These are phyloP conservation scores for Myopa testacea DNA, from an alignment of 2,888 invertebrate genomes.

Conservation along the genomic window DNA sequence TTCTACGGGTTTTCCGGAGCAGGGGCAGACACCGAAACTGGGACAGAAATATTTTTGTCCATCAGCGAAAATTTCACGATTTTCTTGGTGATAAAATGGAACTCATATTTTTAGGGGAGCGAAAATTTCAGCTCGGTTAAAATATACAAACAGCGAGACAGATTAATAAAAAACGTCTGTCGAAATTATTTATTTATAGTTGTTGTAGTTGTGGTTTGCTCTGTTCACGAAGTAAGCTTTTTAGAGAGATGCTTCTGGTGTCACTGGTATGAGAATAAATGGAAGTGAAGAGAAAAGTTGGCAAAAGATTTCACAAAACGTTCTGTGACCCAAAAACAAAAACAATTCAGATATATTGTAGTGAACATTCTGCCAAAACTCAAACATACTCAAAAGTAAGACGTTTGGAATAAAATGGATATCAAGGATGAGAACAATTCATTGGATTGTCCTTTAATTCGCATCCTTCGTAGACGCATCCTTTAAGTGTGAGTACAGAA, in stretches of 20 bases:
- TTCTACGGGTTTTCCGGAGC: not conserved
- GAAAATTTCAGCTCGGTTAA: not conserved
- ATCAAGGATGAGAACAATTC: no score
- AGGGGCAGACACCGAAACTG: not conserved
- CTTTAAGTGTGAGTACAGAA: no score
- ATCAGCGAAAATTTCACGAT: conserved; percentile 2
- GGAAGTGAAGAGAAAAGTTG: no score
- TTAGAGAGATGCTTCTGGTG: no score
- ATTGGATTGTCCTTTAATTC: no score
- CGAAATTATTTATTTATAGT: no score
- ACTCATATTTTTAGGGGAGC: not conserved
- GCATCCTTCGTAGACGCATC: no score
- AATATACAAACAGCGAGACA: not conserved
- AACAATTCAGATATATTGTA: not conserved
- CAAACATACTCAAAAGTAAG: not conserved
- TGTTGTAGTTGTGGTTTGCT: no score
- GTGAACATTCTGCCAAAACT: not conserved
- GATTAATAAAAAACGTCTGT: no score
- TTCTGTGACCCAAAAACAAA: not conserved
- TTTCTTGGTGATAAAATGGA: not conserved
- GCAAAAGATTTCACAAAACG: no score
- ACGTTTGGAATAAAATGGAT: not conserved
- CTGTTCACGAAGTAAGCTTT: no score
- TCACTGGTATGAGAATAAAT: no score
- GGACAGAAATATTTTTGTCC: not conserved